Percentiles rank a stretch among this genome's conserved stretches.
phyloP scores from a whole-genome alignment of 1,140 invertebrate species.

The Vanessa tameamea region DNA sequence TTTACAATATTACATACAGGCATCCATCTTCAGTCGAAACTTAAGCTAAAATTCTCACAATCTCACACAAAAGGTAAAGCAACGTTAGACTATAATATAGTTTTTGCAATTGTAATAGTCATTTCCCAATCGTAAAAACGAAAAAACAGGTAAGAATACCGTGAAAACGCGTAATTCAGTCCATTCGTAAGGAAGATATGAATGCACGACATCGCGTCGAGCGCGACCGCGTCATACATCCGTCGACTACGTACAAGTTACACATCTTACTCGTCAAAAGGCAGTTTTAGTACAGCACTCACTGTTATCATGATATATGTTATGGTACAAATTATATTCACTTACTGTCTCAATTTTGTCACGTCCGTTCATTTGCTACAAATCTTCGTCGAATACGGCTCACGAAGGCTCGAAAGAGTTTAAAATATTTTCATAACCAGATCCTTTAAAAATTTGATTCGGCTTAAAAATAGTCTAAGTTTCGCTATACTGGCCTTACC shows the following conservation, averaged over 20 bases:
- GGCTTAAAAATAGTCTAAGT: conserved; percentile 6
- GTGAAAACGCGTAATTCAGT: conserved; percentile 68
- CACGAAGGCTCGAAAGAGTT: not conserved
- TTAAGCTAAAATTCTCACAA: conserved; percentile 82
- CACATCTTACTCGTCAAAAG: not conserved
- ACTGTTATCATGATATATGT: not conserved
- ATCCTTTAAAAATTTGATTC: not conserved
- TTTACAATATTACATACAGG: conserved; percentile 82
- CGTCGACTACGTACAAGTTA: not conserved
- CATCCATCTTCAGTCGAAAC: conserved; percentile 81
- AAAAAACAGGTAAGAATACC: conserved; percentile 68
- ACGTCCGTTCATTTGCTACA: not conserved
- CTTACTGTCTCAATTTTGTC: not conserved
- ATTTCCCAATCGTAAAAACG: conserved; percentile 74
- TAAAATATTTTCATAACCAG: not conserved
- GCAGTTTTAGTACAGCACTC: conserved; percentile 6
- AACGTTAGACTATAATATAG: conserved; percentile 82
- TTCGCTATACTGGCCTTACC: conserved; percentile 26
- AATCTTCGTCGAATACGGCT: not conserved
- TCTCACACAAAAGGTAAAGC: conserved; percentile 82
- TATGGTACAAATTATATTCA: not conserved
- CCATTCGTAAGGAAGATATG: conserved; percentile 63
- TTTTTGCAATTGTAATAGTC: conserved; percentile 79
- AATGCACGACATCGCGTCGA: conserved; percentile 31
- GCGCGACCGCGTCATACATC: conserved; percentile 28